Percentiles rank a stretch among this genome's conserved stretches.
phyloP scores from a whole-genome alignment of 2,888 invertebrate genomes.

The Volucella inflata region DNA sequence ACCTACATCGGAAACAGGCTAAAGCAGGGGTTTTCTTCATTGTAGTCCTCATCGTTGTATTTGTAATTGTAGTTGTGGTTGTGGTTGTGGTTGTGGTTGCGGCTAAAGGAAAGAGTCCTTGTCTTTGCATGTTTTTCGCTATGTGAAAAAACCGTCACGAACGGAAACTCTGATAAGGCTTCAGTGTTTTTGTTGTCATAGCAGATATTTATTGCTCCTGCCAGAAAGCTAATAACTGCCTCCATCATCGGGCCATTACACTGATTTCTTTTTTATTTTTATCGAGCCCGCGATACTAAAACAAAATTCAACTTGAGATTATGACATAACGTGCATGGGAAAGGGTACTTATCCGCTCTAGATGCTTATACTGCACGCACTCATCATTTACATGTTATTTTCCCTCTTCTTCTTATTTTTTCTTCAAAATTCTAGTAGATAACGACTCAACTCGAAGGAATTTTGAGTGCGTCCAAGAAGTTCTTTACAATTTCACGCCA shows the following conservation, averaged over 20 bases:
- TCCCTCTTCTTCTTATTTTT: too few species aligned
- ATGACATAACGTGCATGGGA: conserved; percentile 68
- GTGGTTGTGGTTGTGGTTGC: conserved; percentile 16
- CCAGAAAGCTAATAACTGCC: conserved; percentile 72
- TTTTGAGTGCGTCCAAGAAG: conserved; percentile 1
- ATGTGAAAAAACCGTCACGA: conserved; percentile 83
- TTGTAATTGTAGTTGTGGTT: conserved; percentile 8
- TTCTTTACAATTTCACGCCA: conserved; percentile 59
- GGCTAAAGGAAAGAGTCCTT: conserved; percentile 66
- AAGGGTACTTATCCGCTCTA: conserved; percentile 49
- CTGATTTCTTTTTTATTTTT: conserved; percentile 62
- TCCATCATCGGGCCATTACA: conserved; percentile 73
- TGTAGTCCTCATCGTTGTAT: not conserved
- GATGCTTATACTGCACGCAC: conserved; percentile 71
- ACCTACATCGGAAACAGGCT: conserved; percentile 45
- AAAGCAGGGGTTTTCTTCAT: conserved; percentile 22
- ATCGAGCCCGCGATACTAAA: conserved; percentile 50
- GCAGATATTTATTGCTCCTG: conserved; percentile 74
- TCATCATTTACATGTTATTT: conserved; percentile 22
- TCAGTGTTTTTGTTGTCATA: conserved; percentile 81
- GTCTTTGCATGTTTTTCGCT: conserved; percentile 75
- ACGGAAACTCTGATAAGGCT: conserved; percentile 84
- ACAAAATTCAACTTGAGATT: conserved; percentile 68
- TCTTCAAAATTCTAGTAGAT: not conserved
- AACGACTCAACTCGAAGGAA: not conserved